Base-by-base conservation (phyloP, 2,888 invertebrate species). In the Trachelus stipa region DNA sequence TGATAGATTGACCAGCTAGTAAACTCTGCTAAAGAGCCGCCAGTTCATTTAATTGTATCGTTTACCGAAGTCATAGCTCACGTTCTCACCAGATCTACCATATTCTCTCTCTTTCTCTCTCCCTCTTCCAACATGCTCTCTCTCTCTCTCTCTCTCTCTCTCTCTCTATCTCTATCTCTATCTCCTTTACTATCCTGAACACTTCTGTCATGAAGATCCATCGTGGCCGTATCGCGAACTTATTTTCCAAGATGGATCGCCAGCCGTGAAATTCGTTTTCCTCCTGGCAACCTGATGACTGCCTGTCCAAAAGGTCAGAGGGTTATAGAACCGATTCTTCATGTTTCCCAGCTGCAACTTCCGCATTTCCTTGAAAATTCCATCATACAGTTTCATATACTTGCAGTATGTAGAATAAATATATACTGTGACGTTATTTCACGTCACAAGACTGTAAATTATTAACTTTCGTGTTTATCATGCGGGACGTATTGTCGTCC, bases 31-130 rank as follows among this genome's bases (percentile, higher is more conserved):
- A 71, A 71, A 71, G 71, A 71, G 33, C 71, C 71, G 71, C 71
- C 71, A 34, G 71, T 71, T 71, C 71, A 71, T 71, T 71, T 71
- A 71, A 71, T 71, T 71, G 71, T 71, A 71, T 71, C 71, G 71
- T 71, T 71, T 71, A 71, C 71, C 31, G 71, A 71, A 71, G 71
- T 71, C 71, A 31, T 71, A 71, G 71, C 71, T 71, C 71, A 71
- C 71, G 71, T 34, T 71, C 71, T 71, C 71, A 31, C 71, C 33
- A 34, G 71, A 31, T 71, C 71, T 71, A 56, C 56, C 56, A 56
- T 56, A 56, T 56, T 23, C 23, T 9, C 56, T 56, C 56, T 23
- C 9, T 23, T 2, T 23, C 56, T 56, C 9, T 23, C 40, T 56
- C 2, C 4, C 37, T 4, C 37, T 37, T 37, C 12, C 12, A 12